Conservation (phyloP, 2,888 invertebrate species). For the Platycnemis pennipes region DNA sequence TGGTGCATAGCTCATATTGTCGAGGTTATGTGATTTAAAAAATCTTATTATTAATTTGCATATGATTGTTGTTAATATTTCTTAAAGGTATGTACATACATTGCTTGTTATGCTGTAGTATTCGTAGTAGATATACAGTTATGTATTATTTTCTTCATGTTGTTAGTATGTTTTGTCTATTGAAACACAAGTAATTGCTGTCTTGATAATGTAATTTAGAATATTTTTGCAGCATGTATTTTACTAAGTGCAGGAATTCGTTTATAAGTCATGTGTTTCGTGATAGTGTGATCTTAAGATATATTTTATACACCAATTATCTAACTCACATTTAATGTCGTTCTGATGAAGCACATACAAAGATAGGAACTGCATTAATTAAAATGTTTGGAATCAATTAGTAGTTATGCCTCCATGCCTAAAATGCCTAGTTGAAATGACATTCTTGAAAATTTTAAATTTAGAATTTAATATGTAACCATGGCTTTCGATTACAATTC, state of each 20-base stretch:
- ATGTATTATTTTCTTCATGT: not conserved
- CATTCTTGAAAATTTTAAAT: not conserved
- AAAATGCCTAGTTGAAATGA: not conserved
- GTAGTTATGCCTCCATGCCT: not conserved
- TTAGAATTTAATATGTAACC: conserved; percentile 53
- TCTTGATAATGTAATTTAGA: not conserved
- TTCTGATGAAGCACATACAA: not conserved
- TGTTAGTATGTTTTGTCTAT: not conserved
- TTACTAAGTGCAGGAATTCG: not conserved
- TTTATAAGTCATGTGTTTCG: too few relatives aligned
- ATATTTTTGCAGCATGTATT: not conserved
- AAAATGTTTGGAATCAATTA: not conserved
- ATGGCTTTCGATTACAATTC: conserved; percentile 70
- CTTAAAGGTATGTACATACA: not conserved
- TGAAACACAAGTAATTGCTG: not conserved
- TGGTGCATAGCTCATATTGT: not conserved
- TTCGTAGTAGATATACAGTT: not conserved
- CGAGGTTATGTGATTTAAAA: not conserved
- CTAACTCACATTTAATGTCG: not conserved
- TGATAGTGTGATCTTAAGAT: not conserved
- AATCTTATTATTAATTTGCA: not conserved
- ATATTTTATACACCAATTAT: not conserved
- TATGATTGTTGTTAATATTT: not conserved
- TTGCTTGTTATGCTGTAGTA: conserved; percentile 10
- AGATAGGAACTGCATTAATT: not conserved